Base-by-base conservation (phyloP, 2,113 vertebrate species). In the Porphyrio hochstetteri region DNA sequence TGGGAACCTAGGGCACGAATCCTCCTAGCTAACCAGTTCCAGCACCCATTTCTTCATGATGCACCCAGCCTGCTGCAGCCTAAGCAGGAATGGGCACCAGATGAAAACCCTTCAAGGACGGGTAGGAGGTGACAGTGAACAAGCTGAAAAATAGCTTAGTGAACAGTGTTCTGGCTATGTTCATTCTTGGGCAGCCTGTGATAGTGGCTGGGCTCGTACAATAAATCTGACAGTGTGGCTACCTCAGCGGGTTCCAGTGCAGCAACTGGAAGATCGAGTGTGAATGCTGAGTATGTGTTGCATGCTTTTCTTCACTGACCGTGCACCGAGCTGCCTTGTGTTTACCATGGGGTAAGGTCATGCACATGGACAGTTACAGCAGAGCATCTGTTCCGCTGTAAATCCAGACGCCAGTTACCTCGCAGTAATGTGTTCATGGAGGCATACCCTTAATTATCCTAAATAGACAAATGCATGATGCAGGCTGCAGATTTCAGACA, bases 381-480 rank as follows among this genome's bases (percentile, higher is more conserved):
- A 8, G 56, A 95, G 69, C 95, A 82, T 92, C 95, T 95, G 93
- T 25, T 95, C 89, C 53, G 77, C 86, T 16, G 33, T 53, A n/a
- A 33, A 56, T 38, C 63, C 86, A 86, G 85, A 23, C 7, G 0
- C 88, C 3, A 0, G 2, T 28, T 92, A 86, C 92, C 92, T 94
- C 1, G 0, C 88, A 85, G 79, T 50, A 3, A 79, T 82, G 65
- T 82, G 89, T 24, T 93, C 89, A 82, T 1, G 6, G 93, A 95
- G 74, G 48, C 86, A 61, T 93, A 64, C 74, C 44, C 84, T 93
- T 93, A 88, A 91, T 96, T 96, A 94, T 87, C 82, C 77, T 61
- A 68, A 92, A 92, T 2, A 94, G 80, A 74, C 81, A 87, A 94
- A 95, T 68, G 61, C 59, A 20, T 25, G 90, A 88, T 91, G 93